Evolutionary conservation across 1,140 invertebrate species (phyloP), one percentile per base, ranked within the genome.

Genomic region (Drosophila kurseongensis): DNA sequence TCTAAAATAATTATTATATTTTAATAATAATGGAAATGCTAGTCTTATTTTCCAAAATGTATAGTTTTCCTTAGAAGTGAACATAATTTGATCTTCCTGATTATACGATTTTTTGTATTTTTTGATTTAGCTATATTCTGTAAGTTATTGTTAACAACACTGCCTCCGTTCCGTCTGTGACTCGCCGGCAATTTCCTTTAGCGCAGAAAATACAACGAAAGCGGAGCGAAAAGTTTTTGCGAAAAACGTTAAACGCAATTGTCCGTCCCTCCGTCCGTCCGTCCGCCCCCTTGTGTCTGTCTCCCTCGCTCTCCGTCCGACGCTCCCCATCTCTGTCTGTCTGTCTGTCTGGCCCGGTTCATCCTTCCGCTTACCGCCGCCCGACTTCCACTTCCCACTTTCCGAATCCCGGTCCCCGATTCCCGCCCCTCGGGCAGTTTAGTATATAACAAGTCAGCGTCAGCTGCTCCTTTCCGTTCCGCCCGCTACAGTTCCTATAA

Each of bases 371-470:
- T 72, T 67, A 72, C 58, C 82, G 78, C 80, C 67, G 4, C n/a
- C 48, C 48, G 27, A 13, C 27, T 73, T 50, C 76, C 40, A 29
- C 12, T 42, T 29, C 73, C 42, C 71, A 45, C 42, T 62, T 57
- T 27, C 72, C 44, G 6, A 23, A 35, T 66, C 50, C 75, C 38
- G 27, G 14, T 47, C 36, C 51, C 42, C 44, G 7, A 18, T 41
- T 29, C 38, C 50, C 52, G 50, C 27, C 51, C 67, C 67, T 67
- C 67, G 61, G 54, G 75, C 84, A 77, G 80, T 89, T 90, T 88
- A 90, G 84, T 89, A 78, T 90, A 90, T 89, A 89, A 89, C 85
- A 90, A 89, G 84, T 89, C 80, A 86, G 78, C 83, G 83, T 86
- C 83, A 89, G 84, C 84, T 89, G 84, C 84, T 83, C 69, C 80